Evolutionary conservation across 92 coral and sea anemone species (phyloP), one percentile per base, ranked within the genome.

Genomic region (Plumapathes pennacea): DNA sequence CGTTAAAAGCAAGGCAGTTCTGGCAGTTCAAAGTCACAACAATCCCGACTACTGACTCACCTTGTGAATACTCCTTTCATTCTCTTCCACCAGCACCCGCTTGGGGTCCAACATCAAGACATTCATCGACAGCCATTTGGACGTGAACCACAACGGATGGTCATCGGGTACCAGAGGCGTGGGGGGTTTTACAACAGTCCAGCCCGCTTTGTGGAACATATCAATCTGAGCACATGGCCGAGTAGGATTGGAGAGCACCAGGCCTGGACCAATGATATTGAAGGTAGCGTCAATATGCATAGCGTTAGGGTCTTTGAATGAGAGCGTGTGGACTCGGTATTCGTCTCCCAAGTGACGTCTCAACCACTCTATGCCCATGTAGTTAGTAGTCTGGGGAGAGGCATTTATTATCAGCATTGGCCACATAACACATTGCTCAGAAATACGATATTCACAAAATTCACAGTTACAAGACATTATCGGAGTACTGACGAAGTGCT

Each of bases 91-190:
- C 4, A 57, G 20, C 50, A 57, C 64, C 26, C 64, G 22, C 30
- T 57, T 57, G 0, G 64, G 64, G 42, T 57, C 64, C 29, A 57
- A 21, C 64, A 57, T 57, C 22, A 57, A 25, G 20, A 57, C 49
- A 57, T 57, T 57, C 64, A 57, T 57, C 1, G 64, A 57, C 4
- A 57, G 46, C 64, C 64, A 57, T 57, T 57, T 57, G 3, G 64
- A 57, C 12, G 64, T 22, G 30, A 57, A 21, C 64, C 64, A 57
- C 27, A 57, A 31, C 26, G 63, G 63, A 34, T 56, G 63, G 22
- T 56, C 63, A 17, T 56, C 63, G 2, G 63, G 26, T 10, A 56
- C 22, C 26, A 56, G 18, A 14, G 63, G 63, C 39, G 15, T 13
- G 4, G 54, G 54, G 24, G 54, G 54, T 47, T 5, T 47, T 12